Percentiles rank a stretch among this genome's conserved stretches.
Conservation (phyloP, 30 jellyfish, hydroid and myxozoan genomes). For the Aurelia aurita region DNA sequence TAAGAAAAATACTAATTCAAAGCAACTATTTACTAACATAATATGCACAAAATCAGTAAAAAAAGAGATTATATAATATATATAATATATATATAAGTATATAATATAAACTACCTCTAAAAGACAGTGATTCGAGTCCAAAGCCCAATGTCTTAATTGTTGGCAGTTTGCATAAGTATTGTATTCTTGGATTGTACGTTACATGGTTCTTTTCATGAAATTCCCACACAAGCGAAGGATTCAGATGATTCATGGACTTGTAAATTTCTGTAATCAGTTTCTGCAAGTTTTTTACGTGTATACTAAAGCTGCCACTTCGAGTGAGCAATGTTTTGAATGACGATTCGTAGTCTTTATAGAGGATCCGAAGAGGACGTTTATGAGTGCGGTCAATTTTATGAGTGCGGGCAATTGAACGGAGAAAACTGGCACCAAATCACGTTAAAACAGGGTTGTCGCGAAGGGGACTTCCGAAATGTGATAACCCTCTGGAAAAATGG, state of each 20-base stretch:
- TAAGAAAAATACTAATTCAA: no score
- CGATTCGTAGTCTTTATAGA: conserved; percentile 38
- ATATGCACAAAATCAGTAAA: no score
- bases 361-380: conserved; percentile 53
- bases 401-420: no score
- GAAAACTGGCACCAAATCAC: no score
- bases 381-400: conserved; percentile 27
- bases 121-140: conserved; percentile 23
- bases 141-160: conserved; percentile 3
- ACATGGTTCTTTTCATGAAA: conserved; percentile 40
- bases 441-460: no score
- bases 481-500: no score
- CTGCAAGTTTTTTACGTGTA: conserved; percentile 39
- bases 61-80: no score
- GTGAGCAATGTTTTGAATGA: conserved; percentile 20
- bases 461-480: no score
- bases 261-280: conserved; percentile 43
- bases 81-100: background rate
- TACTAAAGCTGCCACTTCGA: conserved; percentile 13
- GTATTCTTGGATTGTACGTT: conserved; percentile 28
- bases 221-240: conserved; percentile 53
- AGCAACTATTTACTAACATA: no score
- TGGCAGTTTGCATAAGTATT: conserved; percentile 42
- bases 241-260: conserved; percentile 33
- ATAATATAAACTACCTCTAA: conserved; percentile 4